Percentiles rank a stretch among this genome's conserved stretches.
Evolutionary conservation across 2,113 vertebrate genomes (phyloP).

Genomic region (Pithys albifrons): DNA sequence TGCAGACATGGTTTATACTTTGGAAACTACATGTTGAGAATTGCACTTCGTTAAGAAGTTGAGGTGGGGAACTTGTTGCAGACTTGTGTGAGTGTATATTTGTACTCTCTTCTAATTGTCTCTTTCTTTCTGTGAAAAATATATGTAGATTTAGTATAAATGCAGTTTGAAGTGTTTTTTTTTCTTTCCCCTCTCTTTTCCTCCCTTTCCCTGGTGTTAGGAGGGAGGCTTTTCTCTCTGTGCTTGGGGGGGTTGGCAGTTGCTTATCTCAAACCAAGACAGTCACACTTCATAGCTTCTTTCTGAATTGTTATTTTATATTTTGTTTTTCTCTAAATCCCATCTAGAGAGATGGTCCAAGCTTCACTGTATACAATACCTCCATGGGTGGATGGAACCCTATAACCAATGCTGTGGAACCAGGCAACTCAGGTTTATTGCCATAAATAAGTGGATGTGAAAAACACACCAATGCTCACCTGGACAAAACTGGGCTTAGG

Average conservation of each 20-base stretch:
- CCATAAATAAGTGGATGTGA: not conserved
- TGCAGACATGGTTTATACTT: not conserved
- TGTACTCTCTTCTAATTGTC: no score
- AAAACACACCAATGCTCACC: not conserved
- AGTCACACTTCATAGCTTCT: not conserved
- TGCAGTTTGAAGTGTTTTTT: no score
- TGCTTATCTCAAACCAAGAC: no score
- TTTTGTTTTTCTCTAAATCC: not conserved
- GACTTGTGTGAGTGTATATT: no score
- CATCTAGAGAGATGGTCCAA: not conserved
- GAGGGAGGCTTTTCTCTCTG: no score
- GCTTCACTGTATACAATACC: not conserved
- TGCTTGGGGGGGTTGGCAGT: no score
- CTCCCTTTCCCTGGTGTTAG: no score
- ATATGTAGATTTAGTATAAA: no score
- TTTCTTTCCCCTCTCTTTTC: no score
- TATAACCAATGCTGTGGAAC: not conserved
- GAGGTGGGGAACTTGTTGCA: no score
- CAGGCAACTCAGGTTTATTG: not conserved
- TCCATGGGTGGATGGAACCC: not conserved
- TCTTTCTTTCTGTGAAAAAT: no score
- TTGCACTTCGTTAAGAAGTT: no score
- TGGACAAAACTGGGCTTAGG: not conserved
- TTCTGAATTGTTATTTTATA: not conserved
- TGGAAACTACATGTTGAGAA: not conserved